Conservation (phyloP, 2,113 vertebrate genomes). For the Pantherophis guttatus region DNA sequence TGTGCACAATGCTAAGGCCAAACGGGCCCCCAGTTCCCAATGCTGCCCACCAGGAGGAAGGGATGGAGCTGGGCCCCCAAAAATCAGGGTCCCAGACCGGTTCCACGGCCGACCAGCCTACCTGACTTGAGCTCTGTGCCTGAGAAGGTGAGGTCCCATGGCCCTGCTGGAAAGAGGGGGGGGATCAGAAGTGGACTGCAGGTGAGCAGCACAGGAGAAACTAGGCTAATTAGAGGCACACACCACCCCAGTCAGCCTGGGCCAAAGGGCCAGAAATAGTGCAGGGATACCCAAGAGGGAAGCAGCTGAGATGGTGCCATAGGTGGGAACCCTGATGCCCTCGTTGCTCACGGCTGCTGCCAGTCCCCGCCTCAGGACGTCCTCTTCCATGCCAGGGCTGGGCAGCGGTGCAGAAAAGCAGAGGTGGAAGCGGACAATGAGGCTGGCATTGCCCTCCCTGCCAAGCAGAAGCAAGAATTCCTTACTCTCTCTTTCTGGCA, state of each 20-base stretch:
- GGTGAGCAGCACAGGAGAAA: not conserved
- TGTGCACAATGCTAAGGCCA: not conserved
- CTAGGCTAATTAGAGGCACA: not conserved
- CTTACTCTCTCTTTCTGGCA: too few relatives aligned
- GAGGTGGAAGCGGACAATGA: constrained; percentile 75
- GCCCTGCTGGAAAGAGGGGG: constrained; percentile 64
- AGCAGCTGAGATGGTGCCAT: constrained; percentile 78
- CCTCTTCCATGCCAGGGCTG: constrained; percentile 68
- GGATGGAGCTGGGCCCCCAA: not conserved
- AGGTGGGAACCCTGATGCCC: constrained; percentile 72
- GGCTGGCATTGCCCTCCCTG: constrained; percentile 76
- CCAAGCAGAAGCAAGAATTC: not conserved
- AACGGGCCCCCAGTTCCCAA: too few relatives aligned
- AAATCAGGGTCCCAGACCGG: not conserved
- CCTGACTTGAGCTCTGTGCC: constrained; percentile 72
- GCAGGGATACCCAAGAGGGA: constrained; percentile 73
- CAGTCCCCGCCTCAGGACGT: constrained; percentile 75
- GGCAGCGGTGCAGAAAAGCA: constrained; percentile 71
- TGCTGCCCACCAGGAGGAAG: not conserved
- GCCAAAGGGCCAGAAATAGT: too few relatives aligned
- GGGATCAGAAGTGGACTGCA: not conserved
- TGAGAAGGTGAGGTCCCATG: constrained; percentile 64
- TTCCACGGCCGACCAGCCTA: constrained; percentile 32
- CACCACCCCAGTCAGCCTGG: not conserved
- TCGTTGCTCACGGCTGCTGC: constrained; percentile 69